Evolutionary conservation across 2,113 vertebrate genomes (phyloP).

Genomic region (Amblyornis subalaris): DNA sequence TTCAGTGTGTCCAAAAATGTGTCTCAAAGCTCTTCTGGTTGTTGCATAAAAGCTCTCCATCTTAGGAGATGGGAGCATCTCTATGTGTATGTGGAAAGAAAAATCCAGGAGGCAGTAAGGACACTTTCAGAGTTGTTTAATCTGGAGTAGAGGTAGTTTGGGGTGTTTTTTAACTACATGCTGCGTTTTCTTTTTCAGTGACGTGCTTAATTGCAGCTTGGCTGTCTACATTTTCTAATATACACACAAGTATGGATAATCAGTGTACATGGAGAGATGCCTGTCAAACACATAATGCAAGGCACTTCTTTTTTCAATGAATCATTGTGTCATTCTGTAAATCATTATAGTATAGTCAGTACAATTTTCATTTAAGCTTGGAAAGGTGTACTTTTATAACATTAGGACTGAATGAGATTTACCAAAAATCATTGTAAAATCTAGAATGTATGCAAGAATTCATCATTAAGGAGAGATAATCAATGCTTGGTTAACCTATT

Average conservation of each 20-base stretch:
- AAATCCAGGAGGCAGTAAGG: neutral
- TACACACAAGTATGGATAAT: neutral
- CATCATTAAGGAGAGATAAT: constrained; percentile 58
- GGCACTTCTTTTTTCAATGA: neutral
- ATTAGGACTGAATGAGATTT: neutral
- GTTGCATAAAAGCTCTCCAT: neutral
- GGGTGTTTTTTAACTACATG: neutral
- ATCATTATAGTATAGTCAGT: neutral
- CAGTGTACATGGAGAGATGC: neutral
- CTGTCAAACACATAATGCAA: neutral
- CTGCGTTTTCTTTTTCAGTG: neutral
- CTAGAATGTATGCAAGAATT: constrained; percentile 5
- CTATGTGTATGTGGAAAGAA: neutral
- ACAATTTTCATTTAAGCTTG: neutral
- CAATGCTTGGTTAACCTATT: constrained; percentile 51
- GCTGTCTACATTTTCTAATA: neutral
- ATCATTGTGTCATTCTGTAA: neutral
- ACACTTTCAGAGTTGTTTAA: neutral
- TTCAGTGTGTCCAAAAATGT: neutral
- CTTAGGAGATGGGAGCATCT: neutral
- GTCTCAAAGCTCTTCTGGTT: neutral
- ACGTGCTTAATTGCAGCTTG: neutral
- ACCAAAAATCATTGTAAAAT: constrained; percentile 23
- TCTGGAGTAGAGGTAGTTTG: neutral
- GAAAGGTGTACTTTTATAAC: neutral